Evolutionary conservation across 2,113 vertebrate genomes (phyloP).

Genomic region (Odobenus rosmarus): DNA sequence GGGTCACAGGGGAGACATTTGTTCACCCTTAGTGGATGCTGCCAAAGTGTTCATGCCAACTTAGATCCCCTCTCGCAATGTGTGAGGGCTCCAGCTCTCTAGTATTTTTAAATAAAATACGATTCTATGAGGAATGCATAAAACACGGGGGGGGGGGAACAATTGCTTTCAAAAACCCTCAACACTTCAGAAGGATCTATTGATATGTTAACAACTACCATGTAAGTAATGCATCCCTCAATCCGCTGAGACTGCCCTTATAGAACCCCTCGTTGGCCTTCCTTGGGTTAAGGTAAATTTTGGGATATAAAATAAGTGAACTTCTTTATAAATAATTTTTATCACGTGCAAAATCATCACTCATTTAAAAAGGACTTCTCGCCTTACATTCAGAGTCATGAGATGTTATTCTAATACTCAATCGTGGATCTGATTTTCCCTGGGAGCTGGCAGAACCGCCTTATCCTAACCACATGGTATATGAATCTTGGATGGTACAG

Average conservation of each 20-base stretch:
- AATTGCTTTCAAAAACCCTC: not conserved
- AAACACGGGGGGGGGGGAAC: too few species aligned
- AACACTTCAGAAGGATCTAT: not conserved
- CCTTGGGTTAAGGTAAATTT: not conserved
- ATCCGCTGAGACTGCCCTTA: not conserved
- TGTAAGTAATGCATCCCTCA: not conserved
- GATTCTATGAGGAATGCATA: not conserved
- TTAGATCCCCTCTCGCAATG: not conserved
- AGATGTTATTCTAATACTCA: constrained; percentile 1
- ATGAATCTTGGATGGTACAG: not conserved
- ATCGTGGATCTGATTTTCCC: not conserved
- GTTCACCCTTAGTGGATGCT: not conserved
- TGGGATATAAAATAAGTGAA: not conserved
- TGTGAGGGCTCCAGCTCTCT: rapidly evolving
- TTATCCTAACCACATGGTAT: not conserved
- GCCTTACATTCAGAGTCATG: not conserved
- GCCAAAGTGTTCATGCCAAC: not conserved
- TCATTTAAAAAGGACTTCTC: not conserved
- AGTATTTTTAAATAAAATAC: not conserved
- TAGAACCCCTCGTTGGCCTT: not conserved
- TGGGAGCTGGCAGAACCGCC: not conserved
- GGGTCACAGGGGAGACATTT: not conserved
- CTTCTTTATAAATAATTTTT: not conserved
- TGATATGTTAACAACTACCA: not conserved
- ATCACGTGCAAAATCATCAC: not conserved